A percentile compares a stretch with the other conserved stretches of the same genome.
Evolutionary conservation across 2,797 vertebrate genomes (phyloP).

Genomic region (Pantherophis vulpinus): DNA sequence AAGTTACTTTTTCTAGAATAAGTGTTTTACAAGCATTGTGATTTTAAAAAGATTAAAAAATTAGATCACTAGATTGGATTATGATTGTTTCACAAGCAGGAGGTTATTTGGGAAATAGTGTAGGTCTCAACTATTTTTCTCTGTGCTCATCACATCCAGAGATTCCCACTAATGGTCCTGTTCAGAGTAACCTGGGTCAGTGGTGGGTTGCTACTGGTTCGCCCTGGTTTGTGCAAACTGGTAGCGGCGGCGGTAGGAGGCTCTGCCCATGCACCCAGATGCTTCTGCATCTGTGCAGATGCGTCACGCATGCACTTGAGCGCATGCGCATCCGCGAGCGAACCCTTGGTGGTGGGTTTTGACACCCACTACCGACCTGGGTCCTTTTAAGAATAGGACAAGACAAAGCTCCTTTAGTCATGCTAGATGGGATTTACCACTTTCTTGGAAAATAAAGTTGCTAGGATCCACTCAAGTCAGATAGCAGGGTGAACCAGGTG

Average conservation of each 20-base stretch:
- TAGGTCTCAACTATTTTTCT: background rate
- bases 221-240: too few species aligned
- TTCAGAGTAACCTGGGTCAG: background rate
- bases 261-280: too few species aligned
- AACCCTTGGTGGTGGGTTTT: too few species aligned
- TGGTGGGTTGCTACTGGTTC: too few species aligned
- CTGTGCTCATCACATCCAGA: background rate
- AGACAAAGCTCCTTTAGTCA: background rate
- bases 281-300: too few species aligned
- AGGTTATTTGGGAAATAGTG: background rate
- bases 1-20: background rate
- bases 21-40: background rate
- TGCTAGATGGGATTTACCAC: background rate
- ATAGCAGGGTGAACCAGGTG: background rate
- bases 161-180: background rate
- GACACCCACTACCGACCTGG: background rate
- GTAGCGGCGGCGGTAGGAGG: too few species aligned
- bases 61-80: background rate
- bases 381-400: background rate
- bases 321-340: accelerated
- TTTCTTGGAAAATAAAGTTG: background rate
- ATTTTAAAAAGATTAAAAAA: background rate
- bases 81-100: background rate
- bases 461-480: background rate
- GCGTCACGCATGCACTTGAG: too few species aligned